Evolutionary conservation across 2,888 invertebrate genomes (phyloP).

Genomic region (Heteromurus nitidus): DNA sequence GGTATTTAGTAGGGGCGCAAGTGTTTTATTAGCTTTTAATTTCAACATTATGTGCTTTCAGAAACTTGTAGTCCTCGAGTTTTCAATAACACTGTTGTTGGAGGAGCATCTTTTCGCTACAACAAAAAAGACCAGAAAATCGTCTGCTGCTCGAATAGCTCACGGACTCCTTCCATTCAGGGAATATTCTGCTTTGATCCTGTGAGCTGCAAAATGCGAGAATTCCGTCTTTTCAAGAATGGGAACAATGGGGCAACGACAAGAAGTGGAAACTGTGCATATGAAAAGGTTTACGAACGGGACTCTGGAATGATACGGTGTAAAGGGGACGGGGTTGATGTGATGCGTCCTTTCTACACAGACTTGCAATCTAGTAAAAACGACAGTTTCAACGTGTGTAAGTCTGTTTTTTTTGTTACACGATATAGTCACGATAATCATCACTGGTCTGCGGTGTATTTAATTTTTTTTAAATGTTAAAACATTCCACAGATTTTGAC

Average conservation of each 20-base stretch:
- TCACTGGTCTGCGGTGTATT: no score
- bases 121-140: slow-evolving; percentile 65
- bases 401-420: no score
- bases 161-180: slow-evolving; percentile 68
- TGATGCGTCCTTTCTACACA: slow-evolving; percentile 69
- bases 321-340: slow-evolving; percentile 72
- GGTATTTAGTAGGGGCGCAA: no score
- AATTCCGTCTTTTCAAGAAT: slow-evolving; percentile 60
- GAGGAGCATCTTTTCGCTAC: slow-evolving; percentile 67
- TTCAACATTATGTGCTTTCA: slow-evolving; percentile 2
- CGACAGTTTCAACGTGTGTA: slow-evolving; percentile 62
- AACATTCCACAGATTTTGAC: slow-evolving; percentile 53
- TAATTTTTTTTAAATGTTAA: no score
- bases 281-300: slow-evolving; percentile 62
- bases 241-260: slow-evolving; percentile 60
- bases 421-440: no score
- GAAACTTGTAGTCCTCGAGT: slow-evolving; percentile 36
- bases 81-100: slow-evolving; percentile 63
- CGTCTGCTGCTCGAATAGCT: slow-evolving; percentile 71
- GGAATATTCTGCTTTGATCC: slow-evolving; percentile 71
- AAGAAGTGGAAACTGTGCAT: slow-evolving; percentile 66
- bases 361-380: slow-evolving; percentile 59
- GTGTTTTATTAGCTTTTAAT: background rate
- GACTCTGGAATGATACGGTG: slow-evolving; percentile 71
- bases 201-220: slow-evolving; percentile 68